Percentiles rank a stretch among this genome's conserved stretches.
Evolutionary conservation across 37 sponge, comb jelly and placozoan genomes (phyloP).

Genomic region (Theonella swinhoei): DNA sequence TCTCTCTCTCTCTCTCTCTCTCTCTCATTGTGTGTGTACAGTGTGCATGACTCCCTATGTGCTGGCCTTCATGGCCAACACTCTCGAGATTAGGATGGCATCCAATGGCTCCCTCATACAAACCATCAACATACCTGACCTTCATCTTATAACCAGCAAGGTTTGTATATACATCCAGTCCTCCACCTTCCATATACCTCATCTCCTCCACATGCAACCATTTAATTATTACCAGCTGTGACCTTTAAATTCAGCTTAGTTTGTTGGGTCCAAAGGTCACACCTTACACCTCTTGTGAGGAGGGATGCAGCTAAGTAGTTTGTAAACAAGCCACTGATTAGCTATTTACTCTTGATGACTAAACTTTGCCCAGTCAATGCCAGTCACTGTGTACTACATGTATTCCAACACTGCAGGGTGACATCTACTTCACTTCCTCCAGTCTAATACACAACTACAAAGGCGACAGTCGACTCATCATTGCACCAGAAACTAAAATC

Average conservation of each 20-base stretch:
- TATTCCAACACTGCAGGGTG: constrained; percentile 8
- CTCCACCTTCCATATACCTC: background rate
- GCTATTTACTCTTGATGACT: no score
- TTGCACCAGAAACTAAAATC: background rate
- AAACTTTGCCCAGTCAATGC: no score
- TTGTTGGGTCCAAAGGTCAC: no score
- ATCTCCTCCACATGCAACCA: no score
- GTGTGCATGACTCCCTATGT: constrained; percentile 66
- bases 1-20: no score
- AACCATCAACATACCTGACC: constrained; percentile 61
- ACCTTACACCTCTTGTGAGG: no score
- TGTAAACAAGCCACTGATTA: no score
- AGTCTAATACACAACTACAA: constrained; percentile 10
- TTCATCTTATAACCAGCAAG: constrained; percentile 70
- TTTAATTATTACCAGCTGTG: background rate
- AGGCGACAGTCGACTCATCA: background rate
- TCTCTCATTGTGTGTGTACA: constrained; percentile 24
- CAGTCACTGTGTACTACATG: no score
- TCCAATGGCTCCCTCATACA: constrained; percentile 82
- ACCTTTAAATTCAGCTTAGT: background rate
- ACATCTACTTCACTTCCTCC: constrained; percentile 36
- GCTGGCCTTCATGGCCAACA: constrained; percentile 66
- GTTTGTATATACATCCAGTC: background rate
- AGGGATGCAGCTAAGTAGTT: background rate
- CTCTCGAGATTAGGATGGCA: constrained; percentile 72